Base-by-base conservation (phyloP, 2,888 invertebrate species). In the Eledona agricola region DNA sequence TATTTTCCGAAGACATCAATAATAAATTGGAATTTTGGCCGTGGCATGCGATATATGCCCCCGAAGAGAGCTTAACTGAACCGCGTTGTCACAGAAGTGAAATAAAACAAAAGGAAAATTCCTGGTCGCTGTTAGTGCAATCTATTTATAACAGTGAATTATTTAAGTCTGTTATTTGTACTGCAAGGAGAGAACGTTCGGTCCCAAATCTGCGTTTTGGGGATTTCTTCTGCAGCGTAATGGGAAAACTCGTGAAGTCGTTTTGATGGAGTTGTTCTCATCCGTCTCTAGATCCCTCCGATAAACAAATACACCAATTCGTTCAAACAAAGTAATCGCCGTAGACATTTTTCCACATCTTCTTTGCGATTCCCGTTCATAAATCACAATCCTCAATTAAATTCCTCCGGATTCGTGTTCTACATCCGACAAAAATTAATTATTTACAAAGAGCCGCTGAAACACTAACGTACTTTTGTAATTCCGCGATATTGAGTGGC, bases 381-480 rank as follows among this genome's bases (percentile, higher is more conserved):
- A 46, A 46, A 35, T 46, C 35, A 35, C 16, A 19, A 31, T 38
- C 10, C 29, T 38, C 29, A 49, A 38, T 38, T 38, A 37, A 29
- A 38, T 6, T 20, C 10, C 15, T 31, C 15, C 17, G 3, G 35
- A 28, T 26, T 35, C 17, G 17, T 34, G 35, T 22, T 31, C 22
- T 22, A 16, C 29, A 43, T 29, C 25, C 11, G 46, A 46, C 46
- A 46, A 46, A 46, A 35, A 46, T 46, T 46, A 46, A 46, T 46
- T 46, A 35, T 46, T 46, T n/a, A 46, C 35, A 7, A 35, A 46
- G 28, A 25, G 45, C 23, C 32, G 31, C 10, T 32, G 38, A 49
- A 15, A 29, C 22, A 38, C 16, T 40, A 38, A 29, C 34, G 34
- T 31, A 43, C 23, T 35, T 51, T 45, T 37, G 26, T 51, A 51